Conservation (phyloP, 35 echinoderm and acorn worm species). For the Chiridota heheva region DNA sequence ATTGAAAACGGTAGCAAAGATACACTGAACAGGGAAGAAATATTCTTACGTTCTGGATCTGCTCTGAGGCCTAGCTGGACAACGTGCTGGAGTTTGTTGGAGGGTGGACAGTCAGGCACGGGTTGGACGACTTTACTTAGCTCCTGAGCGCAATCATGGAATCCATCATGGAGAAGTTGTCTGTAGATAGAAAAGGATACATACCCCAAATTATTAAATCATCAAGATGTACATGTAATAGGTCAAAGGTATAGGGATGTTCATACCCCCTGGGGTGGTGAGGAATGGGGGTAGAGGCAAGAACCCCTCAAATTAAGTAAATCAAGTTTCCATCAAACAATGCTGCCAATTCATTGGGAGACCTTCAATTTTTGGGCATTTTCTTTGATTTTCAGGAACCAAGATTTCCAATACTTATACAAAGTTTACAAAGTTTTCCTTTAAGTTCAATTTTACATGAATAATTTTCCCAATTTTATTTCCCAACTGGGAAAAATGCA, state of each 20-base stretch:
- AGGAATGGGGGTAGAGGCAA: background rate
- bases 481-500: too few relatives aligned
- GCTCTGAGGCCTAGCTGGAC: conserved; percentile 78
- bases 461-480: too few relatives aligned
- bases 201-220: background rate
- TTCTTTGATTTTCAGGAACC: too few relatives aligned
- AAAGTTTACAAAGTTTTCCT: too few relatives aligned
- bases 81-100: conserved; percentile 76
- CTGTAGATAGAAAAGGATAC: conserved; percentile 43
- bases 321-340: background rate
- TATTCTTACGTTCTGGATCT: conserved; percentile 84
- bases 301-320: background rate
- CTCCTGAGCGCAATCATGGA: conserved; percentile 60
- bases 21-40: too few relatives aligned
- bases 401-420: too few relatives aligned
- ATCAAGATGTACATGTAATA: background rate
- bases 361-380: background rate
- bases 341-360: too few relatives aligned
- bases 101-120: conserved; percentile 87
- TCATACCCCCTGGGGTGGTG: background rate
- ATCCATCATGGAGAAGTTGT: conserved; percentile 95
- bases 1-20: too few relatives aligned
- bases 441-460: too few relatives aligned
- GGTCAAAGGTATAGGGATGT: background rate
- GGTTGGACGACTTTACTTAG: conserved; percentile 73